A percentile compares a stretch with the other conserved stretches of the same genome.
phyloP scores from a whole-genome alignment of 2,113 vertebrate species.

The Polypterus senegalus region DNA sequence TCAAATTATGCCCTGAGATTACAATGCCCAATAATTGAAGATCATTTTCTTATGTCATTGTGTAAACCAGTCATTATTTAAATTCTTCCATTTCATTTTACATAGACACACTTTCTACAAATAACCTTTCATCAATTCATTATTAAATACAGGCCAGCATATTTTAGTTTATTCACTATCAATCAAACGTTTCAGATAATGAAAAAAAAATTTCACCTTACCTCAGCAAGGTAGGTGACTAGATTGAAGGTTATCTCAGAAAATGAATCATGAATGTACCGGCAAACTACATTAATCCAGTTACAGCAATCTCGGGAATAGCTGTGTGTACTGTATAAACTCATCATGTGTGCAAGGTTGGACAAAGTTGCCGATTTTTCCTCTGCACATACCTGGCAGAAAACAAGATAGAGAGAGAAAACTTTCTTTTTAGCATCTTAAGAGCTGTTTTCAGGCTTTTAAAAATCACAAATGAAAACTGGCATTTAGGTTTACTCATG shows the following conservation, averaged over 20 bases:
- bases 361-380: constrained; percentile 84
- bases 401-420: constrained; percentile 8
- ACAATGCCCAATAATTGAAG: too few relatives aligned
- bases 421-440: not conserved
- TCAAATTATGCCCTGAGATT: too few relatives aligned
- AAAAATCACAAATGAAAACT: too few relatives aligned
- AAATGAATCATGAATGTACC: constrained; percentile 91
- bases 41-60: too few relatives aligned
- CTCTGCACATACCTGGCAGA: constrained; percentile 68
- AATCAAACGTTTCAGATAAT: too few relatives aligned
- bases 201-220: constrained; percentile 24
- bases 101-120: too few relatives aligned
- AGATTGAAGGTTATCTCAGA: constrained; percentile 83
- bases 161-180: not conserved
- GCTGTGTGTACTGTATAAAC: constrained; percentile 87
- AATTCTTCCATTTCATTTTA: too few relatives aligned
- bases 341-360: constrained; percentile 97
- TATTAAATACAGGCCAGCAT: not conserved
- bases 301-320: constrained; percentile 92
- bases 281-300: constrained; percentile 96
- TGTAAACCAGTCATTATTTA: too few relatives aligned
- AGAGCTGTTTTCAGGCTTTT: too few relatives aligned
- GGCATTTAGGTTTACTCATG: too few relatives aligned
- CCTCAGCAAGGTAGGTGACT: constrained; percentile 92
- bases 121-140: too few relatives aligned